Conservation (phyloP, 2,797 vertebrate genomes). For the Diceros bicornis region DNA sequence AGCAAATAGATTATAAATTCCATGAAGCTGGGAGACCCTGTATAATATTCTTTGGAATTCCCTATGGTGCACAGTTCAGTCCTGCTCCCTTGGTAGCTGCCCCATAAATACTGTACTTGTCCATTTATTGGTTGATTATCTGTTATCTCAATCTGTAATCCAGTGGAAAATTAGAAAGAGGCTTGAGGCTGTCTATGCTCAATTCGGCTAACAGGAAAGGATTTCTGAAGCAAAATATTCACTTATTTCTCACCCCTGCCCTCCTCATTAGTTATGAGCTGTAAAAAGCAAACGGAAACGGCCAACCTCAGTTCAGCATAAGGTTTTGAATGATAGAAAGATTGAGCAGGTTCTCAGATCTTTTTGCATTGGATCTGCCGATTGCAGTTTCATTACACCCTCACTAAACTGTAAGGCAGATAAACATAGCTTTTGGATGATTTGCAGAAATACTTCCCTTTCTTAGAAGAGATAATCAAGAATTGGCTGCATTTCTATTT, state of each 20-base stretch:
- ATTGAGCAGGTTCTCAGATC: not conserved
- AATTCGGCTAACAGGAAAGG: conserved; percentile 3
- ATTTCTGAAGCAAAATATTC: conserved; percentile 21
- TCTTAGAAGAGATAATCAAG: not conserved
- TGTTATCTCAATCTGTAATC: conserved; percentile 23
- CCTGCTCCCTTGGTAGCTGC: not conserved
- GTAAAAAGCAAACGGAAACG: not conserved
- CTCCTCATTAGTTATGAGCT: not conserved
- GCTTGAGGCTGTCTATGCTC: not conserved
- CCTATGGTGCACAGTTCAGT: not conserved
- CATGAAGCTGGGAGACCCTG: not conserved
- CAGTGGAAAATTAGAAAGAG: not conserved
- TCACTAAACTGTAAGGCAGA: conserved; percentile 16
- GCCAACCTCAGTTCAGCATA: not conserved
- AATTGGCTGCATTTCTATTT: not conserved
- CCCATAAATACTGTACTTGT: not conserved
- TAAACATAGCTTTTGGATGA: not conserved
- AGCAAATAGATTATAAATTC: conserved; percentile 19
- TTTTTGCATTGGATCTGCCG: not conserved
- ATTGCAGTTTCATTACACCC: not conserved
- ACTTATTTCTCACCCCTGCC: not conserved
- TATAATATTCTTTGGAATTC: conserved; percentile 22
- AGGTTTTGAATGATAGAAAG: conserved; percentile 18
- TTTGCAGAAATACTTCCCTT: not conserved
- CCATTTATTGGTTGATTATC: conserved; percentile 8